Base-by-base conservation (phyloP, 30 jellyfish, hydroid and myxozoan genomes). In the Hydractinia echinata region DNA sequence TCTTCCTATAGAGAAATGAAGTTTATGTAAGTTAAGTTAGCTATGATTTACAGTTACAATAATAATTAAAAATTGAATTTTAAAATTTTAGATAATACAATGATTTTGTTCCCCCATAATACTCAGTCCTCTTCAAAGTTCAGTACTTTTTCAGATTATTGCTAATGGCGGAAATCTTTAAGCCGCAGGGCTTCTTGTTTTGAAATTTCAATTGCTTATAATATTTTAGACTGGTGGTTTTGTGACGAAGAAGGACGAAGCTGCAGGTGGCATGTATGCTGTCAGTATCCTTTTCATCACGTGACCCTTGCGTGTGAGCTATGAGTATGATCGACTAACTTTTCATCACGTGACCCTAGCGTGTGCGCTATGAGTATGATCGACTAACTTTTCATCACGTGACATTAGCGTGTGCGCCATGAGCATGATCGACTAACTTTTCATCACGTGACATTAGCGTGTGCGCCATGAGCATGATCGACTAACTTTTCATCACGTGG, bases 211-310 rank as follows among this genome's bases (percentile, higher is more conserved):
- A 30, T 30, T 30, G 44, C 44, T 30, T 30, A 30, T 30, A 30
- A 30, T 7, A 20, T 20, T 85, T 13, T 61, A 93, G 99, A 82
- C 89, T 11, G 85, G 89, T 52, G 99, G 96, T n/a, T 87, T 93
- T 85, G 73, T 85, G 5, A 55, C 74, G 44, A 93, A 93, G 64
- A 87, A 93, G 9, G 95, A 93, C 72, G 99, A 93, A 55, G 84
- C 94, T 67, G 95, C 97, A 7, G 99, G 99, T n/a, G 99, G 99
- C 48, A 93, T 76, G 92, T 93, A 79, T 78, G 80, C 90, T 77
- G 91, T 93, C 87, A 87, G 99, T 93, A 93, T 93, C 99, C 84
- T 93, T 87, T 72, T 15, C 72, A 8, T 72, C n/a, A 18, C 7
- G 52, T 7, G 50, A 72, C 19, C 2, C 2, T 2, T 4, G 19